Conservation (phyloP, 2,888 invertebrate genomes). For the Tridacna gigas region DNA sequence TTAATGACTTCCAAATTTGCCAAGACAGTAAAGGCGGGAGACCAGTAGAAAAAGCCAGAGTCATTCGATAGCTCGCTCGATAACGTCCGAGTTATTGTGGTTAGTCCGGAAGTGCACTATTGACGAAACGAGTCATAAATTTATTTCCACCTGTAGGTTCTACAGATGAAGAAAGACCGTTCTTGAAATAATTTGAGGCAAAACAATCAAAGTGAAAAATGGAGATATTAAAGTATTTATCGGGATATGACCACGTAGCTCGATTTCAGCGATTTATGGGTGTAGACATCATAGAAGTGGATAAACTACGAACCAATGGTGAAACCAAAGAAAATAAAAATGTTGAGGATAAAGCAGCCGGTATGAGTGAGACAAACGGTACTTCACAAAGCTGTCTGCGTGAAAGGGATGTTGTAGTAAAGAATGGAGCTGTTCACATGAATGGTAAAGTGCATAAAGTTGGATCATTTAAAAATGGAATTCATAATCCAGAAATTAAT, state of each 20-base stretch:
- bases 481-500: slow-evolving; percentile 27
- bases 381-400: slow-evolving; percentile 11
- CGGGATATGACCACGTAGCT: slow-evolving; percentile 89
- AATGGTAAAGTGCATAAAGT: slow-evolving; percentile 22
- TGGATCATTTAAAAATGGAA: slow-evolving; percentile 43
- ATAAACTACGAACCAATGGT: slow-evolving; percentile 20
- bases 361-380: not conserved
- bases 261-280: slow-evolving; percentile 93
- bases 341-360: not conserved
- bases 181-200: not conserved
- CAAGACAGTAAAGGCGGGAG: too few species aligned
- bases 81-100: not conserved
- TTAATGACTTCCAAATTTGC: too few species aligned
- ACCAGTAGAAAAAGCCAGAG: too few species aligned
- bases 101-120: slow-evolving; percentile 11
- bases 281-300: slow-evolving; percentile 83
- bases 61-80: too few species aligned
- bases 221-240: slow-evolving; percentile 59
- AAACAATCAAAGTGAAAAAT: slow-evolving; percentile 16
- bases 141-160: not conserved
- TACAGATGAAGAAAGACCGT: slow-evolving; percentile 2
- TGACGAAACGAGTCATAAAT: not conserved
- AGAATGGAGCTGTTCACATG: slow-evolving; percentile 9
- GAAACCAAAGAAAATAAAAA: not conserved
- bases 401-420: slow-evolving; percentile 3